Evolutionary conservation across 2,113 vertebrate genomes (phyloP).

Genomic region (Periophthalmus modestus): DNA sequence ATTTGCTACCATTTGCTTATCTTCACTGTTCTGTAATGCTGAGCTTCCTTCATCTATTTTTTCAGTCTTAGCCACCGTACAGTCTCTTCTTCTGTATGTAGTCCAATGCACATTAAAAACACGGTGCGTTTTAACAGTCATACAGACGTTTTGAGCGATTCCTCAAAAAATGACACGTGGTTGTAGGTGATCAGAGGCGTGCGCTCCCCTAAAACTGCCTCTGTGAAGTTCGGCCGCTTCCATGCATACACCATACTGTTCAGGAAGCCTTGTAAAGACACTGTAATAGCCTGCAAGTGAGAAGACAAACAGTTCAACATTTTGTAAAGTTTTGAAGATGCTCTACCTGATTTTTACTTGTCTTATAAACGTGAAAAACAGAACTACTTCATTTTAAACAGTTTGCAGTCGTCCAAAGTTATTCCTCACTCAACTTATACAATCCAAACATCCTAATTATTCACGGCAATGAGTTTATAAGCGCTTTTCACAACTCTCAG

Average conservation of each 20-base stretch:
- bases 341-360: too few species aligned
- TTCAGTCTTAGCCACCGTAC: not conserved
- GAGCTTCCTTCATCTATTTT: slow-evolving; percentile 5
- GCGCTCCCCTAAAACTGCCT: slow-evolving; percentile 61
- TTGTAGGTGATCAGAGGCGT: slow-evolving; percentile 33
- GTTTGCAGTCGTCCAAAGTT: too few species aligned
- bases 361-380: too few species aligned
- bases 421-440: too few species aligned
- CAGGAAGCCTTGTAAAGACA: slow-evolving; percentile 82
- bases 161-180: slow-evolving; percentile 69
- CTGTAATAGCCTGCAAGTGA: slow-evolving; percentile 62
- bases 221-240: slow-evolving; percentile 77
- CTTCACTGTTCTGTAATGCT: not conserved
- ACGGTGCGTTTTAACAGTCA: slow-evolving; percentile 14
- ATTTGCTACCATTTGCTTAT: not conserved
- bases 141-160: slow-evolving; percentile 57
- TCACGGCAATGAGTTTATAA: too few species aligned
- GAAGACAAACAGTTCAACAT: not conserved
- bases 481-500: too few species aligned
- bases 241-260: slow-evolving; percentile 82
- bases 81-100: not conserved
- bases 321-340: too few species aligned
- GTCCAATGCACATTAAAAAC: not conserved
- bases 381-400: too few species aligned
- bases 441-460: too few species aligned